Conservation (phyloP, 92 coral and sea anemone species). For the Parazoanthus darwini region DNA sequence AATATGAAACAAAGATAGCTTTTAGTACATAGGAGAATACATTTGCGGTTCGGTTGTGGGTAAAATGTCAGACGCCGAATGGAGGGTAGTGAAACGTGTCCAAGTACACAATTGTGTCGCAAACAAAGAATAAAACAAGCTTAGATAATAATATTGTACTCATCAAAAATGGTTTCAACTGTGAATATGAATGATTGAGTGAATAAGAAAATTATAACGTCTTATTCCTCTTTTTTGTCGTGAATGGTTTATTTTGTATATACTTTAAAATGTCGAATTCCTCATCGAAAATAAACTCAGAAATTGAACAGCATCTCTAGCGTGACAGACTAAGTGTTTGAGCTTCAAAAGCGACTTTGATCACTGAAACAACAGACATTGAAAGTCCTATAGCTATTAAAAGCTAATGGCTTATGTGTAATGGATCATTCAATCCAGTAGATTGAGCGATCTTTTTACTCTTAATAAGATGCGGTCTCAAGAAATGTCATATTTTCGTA, state of each 20-base stretch:
- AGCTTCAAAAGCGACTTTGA: background rate
- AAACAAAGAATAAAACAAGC: conserved; percentile 5
- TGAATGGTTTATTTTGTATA: background rate
- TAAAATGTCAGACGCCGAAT: background rate
- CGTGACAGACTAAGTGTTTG: background rate
- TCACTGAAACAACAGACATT: background rate
- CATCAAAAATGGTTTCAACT: conserved; percentile 3
- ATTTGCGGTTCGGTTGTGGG: conserved; percentile 30
- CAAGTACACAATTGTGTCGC: background rate
- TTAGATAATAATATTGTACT: background rate
- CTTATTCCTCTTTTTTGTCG: background rate
- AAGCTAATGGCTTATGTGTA: background rate
- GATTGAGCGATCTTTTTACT: background rate
- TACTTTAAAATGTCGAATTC: background rate
- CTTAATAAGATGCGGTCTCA: conserved; percentile 14
- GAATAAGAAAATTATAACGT: background rate
- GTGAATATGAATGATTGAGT: conserved; percentile 11
- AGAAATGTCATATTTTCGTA: conserved; percentile 11
- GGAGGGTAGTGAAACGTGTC: background rate
- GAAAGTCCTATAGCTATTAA: background rate
- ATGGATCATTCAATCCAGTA: background rate
- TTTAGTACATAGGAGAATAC: background rate
- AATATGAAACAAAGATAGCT: background rate
- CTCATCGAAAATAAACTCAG: background rate
- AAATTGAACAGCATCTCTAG: background rate